Base-by-base conservation (phyloP, 2,888 invertebrate genomes). In the Periphyllus acericola region DNA sequence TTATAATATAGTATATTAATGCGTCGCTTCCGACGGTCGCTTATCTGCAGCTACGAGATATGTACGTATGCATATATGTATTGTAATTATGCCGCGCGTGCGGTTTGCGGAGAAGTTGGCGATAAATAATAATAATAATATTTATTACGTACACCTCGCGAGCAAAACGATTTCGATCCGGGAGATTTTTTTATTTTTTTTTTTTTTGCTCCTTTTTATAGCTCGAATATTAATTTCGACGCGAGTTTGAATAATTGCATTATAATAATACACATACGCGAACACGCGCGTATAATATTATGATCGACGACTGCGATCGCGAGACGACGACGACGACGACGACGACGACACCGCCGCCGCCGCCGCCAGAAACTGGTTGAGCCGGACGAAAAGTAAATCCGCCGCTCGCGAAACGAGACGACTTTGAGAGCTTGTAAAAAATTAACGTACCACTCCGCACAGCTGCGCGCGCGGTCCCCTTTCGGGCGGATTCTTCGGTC, bases 221-320 rank as follows among this genome's bases (percentile, higher is more conserved):
- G 32, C 55, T 55, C 25, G 79, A 79, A 79, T 79, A 60, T n/a
- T 80, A 80, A 66, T 80, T 80, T 60, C 60, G 36, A 29, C 36
- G 21, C 11, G 32, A 60, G 60, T 60, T 25, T 4, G 32, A 71
- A 71, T 71, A 68, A 68, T 25, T 11, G 29, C 29, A 68, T 68
- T 68, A 68, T 68, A 71, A 32, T 29, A 29, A 29, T 68, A 68
- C 29, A 68, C 29, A 11, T 17, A 29, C 14, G 1, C 14, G 32
- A 9, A 21, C 21, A 60, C 21, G 60, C 25, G 60, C 60, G 8
- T 9, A n/a, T n/a, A n/a, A n/a, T n/a, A n/a, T n/a, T n/a, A 66
- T n/a, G 66, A 66, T 66, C n/a, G n/a, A 66, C 46, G 9, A 46
- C 14, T 46, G 46, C 46, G 46, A 46, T 14, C 46, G 14, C 46